Conservation (phyloP, 2,797 vertebrate genomes). For the Knipowitschia caucasica region DNA sequence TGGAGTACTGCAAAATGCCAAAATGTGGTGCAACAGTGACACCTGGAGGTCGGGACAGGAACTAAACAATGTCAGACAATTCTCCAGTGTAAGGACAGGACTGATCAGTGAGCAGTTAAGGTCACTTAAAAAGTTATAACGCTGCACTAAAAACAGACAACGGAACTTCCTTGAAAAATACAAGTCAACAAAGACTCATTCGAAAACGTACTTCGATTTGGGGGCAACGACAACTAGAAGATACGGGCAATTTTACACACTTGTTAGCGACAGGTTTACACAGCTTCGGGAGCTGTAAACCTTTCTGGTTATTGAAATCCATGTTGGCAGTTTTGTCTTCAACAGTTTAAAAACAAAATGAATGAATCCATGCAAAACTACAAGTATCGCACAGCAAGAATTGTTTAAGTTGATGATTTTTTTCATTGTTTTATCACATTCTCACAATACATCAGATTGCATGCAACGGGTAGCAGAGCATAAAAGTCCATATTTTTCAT, state of each 20-base stretch:
- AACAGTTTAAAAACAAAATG: not conserved
- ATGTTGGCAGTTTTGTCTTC: conserved; percentile 4
- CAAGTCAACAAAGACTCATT: conserved; percentile 39
- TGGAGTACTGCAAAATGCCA: conserved; percentile 28
- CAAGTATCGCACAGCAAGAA: conserved; percentile 43
- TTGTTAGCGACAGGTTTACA: not conserved
- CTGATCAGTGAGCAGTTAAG: conserved; percentile 63
- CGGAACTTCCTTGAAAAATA: conserved; percentile 31
- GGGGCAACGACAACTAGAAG: not conserved
- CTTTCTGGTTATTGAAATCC: conserved; percentile 14
- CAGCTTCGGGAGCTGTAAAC: not conserved
- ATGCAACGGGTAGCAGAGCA: conserved; percentile 53
- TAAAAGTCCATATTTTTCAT: conserved; percentile 23
- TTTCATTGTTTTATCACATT: conserved; percentile 64
- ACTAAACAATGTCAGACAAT: not conserved
- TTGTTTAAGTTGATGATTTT: conserved; percentile 24
- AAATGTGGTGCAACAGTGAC: conserved; percentile 22
- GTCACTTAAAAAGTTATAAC: conserved; percentile 70
- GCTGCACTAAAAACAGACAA: conserved; percentile 21
- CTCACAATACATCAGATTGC: conserved; percentile 55
- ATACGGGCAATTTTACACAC: not conserved
- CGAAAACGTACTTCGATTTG: not conserved
- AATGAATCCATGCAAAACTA: conserved; percentile 64
- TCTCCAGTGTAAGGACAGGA: conserved; percentile 27
- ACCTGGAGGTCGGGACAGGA: conserved; percentile 27